Evolutionary conservation across 2,113 vertebrate species (phyloP), one percentile per base, ranked within the genome.

Genomic region (Hypomesus transpacificus): DNA sequence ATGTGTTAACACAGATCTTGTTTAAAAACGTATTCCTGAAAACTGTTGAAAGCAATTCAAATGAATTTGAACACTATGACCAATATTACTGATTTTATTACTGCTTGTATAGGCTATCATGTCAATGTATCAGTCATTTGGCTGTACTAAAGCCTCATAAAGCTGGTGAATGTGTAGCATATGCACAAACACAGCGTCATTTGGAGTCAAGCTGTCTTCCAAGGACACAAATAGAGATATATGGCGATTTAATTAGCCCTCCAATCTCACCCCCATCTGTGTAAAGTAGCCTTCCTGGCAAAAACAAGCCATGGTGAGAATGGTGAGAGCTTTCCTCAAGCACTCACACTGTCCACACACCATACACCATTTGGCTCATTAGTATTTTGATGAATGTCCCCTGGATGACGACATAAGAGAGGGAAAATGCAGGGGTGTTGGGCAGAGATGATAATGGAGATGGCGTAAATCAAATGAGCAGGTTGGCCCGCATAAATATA

Each of bases 211-310:
- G 34, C 18, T 11, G 18, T 39, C 3, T 65, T n/a, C 63, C 63
- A 65, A 65, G 13, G 63, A 21, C 63, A 50, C 63, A 65, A 65
- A 65, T 65, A 65, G 39, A 65, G 63, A 50, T 31, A 4, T 31
- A 64, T 64, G 20, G 28, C 20, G 46, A 21, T 39, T 39, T 65
- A 65, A 65, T 65, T 50, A 50, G 18, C 63, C 63, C 21, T 46
- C 28, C 62, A 34, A 17, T 65, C 31, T 65, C 63, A 39, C 21
- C 31, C 46, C 63, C 63, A 50, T 65, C 63, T 65, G 63, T 26
- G 14, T 65, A 21, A 50, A 22, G 31, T 28, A 65, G n/a, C 39
- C n/a, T 56, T 50, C 63, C 46, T 39, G 63, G 63, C 63, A 20
- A 65, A 59, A 65, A 50, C 63, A 50, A 39, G 8, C 34, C 5